Evolutionary conservation across 2,888 invertebrate genomes (phyloP), one percentile per base, ranked within the genome.

Genomic region (Polyploca ridens): DNA sequence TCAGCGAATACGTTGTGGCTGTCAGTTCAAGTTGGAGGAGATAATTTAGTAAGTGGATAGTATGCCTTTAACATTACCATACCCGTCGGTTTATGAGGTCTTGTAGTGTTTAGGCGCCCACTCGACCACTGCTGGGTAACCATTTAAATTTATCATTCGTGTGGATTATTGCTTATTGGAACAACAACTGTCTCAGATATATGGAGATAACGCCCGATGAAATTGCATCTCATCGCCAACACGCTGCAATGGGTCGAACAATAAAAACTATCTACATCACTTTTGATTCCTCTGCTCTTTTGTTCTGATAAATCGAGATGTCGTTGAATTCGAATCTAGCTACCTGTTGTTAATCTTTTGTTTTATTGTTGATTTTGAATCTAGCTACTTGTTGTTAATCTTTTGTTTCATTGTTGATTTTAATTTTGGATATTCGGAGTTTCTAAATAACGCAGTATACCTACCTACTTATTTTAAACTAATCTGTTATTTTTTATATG

Each of bases 71-170:
- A 84, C 84, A 93, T 93, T 92, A 91, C 88, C 93, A 93, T 93
- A 91, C 91, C 82, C 82, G 90, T 85, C 91, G 88, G 83, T 91
- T 93, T 93, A 93, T 90, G 91, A 87, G 87, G 85, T 81, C 87
- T 88, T 85, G 89, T 87, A 88, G 88, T 91, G 92, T 93, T 92
- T 91, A 92, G 89, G 93, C 93, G 87, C 92, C 93, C 93, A 93
- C 93, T 91, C 91, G 75, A 81, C 79, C 82, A 78, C 81, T 81
- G 79, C 80, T 82, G 82, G 79, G 81, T 80, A 82, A 87, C 87
- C 83, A 88, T 89, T 91, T 85, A 85, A 87, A 93, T 93, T 91
- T 91, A 93, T 93, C 88, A 89, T 89, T 86, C 81, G 84, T 81
- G 83, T 85, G 88, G 87, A 90, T 90, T 90, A 90, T 89, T 90